Evolutionary conservation across 1,140 invertebrate genomes (phyloP), one percentile per base, ranked within the genome.

Genomic region (Drosophila cardini): DNA sequence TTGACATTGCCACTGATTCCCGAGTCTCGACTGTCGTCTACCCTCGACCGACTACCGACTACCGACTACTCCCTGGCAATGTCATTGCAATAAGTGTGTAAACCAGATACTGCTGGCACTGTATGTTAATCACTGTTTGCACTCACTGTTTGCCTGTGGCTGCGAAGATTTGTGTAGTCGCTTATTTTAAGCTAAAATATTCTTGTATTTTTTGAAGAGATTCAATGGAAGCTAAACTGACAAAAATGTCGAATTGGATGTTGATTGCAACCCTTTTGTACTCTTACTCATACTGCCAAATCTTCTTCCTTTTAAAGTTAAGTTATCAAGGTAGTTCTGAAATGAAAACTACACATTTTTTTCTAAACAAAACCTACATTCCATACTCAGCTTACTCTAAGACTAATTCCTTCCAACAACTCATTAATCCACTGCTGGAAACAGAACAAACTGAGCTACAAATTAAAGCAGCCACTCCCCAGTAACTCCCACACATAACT

Each of bases 1-100:
- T 84, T 71, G 57, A 65, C 56, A 64, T 63, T 75, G 76, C 71
- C 61, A 57, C 40, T 69, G 52, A 42, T 42, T 50, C 18, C 52
- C 52, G 32, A 36, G 32, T 32, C 32, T 26, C 21, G 21, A 26
- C 21, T 26, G 21, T 5, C 21, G 21, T 26, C 21, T 26, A 26
- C 21, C 5, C 4, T 26, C 21, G 4, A 26, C 52, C 16, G 52
- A 53, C 52, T 52, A 4, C 38, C 10, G 34, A n/a, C 57, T 32
- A 21, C 1, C 18, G 3, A 21, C 46, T 50, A 4, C 9, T 10
- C 56, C 48, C 38, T 30, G 52, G 63, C 82, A 86, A 78, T 81
- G 74, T 62, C 78, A 86, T 65, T 69, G 65, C 53, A 52, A 67
- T 32, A 50, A 48, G 32, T 38, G 57, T 45, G 64, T 34, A 60